Conservation (phyloP, 2,888 invertebrate species). For the Unio pictorum region DNA sequence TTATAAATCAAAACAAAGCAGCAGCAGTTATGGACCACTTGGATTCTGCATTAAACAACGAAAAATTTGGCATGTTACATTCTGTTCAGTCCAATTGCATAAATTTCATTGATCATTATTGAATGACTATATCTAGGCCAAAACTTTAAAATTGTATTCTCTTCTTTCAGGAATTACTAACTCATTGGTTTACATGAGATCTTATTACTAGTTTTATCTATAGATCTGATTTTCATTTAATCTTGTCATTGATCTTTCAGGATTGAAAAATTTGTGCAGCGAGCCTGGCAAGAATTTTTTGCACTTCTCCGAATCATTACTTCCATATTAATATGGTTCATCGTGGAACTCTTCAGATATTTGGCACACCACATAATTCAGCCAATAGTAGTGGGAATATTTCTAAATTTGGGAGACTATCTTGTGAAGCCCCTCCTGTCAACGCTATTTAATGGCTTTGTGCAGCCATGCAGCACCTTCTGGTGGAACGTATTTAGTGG, state of each 20-base stretch:
- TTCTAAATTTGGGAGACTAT: constrained; percentile 43
- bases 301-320: constrained; percentile 39
- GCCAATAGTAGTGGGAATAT: constrained; percentile 41
- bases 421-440: constrained; percentile 47
- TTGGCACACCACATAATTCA: constrained; percentile 38
- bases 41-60: no score
- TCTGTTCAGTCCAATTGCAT: no score
- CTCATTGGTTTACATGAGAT: no score
- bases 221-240: no score
- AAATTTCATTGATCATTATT: no score
- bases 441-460: constrained; percentile 43
- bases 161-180: no score
- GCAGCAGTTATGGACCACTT: no score
- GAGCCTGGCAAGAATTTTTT: constrained; percentile 48
- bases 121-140: no score
- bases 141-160: no score
- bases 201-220: no score
- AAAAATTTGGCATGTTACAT: no score
- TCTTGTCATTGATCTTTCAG: constrained; percentile 27
- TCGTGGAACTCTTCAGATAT: constrained; percentile 42
- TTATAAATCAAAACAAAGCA: no score
- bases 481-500: constrained; percentile 49
- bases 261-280: constrained; percentile 31
- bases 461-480: constrained; percentile 45
- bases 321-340: constrained; percentile 39